phyloP scores from a whole-genome alignment of 2,797 vertebrate species.

The Scleropages formosus region DNA sequence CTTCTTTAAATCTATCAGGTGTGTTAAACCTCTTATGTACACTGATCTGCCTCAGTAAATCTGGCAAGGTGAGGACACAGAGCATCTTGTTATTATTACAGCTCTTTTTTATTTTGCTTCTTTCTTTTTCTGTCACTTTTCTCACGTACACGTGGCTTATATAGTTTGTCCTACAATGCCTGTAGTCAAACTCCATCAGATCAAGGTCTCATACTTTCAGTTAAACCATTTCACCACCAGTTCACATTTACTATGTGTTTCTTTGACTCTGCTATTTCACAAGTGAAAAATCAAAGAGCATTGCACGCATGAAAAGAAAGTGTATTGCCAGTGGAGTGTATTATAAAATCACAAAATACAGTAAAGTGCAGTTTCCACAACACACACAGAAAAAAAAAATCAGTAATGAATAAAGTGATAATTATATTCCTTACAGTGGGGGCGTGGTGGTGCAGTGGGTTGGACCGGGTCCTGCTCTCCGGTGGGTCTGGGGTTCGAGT shows the following conservation, averaged over 20 bases:
- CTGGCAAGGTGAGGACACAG: not conserved
- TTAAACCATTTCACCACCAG: too few relatives aligned
- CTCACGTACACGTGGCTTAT: not conserved
- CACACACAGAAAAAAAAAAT: not conserved
- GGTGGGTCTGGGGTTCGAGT: too few relatives aligned
- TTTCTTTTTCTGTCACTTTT: not conserved
- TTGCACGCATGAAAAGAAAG: constrained; percentile 4
- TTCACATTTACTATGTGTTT: not conserved
- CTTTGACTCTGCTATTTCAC: not conserved
- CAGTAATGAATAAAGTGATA: not conserved
- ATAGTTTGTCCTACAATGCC: too few relatives aligned
- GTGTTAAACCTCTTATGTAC: not conserved
- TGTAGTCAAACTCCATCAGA: too few relatives aligned
- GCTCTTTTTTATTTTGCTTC: not conserved
- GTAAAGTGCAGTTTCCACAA: not conserved
- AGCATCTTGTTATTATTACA: not conserved
- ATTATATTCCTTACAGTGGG: too few relatives aligned
- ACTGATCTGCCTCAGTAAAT: not conserved
- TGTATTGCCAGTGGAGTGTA: not conserved
- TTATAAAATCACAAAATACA: not conserved
- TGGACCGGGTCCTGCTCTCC: too few relatives aligned
- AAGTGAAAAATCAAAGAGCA: too few relatives aligned
- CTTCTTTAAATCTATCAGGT: not conserved
- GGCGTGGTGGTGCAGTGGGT: too few relatives aligned
- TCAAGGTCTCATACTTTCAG: too few relatives aligned